Conservation (phyloP, 2,113 vertebrate species). For the Ascaphus truei region DNA sequence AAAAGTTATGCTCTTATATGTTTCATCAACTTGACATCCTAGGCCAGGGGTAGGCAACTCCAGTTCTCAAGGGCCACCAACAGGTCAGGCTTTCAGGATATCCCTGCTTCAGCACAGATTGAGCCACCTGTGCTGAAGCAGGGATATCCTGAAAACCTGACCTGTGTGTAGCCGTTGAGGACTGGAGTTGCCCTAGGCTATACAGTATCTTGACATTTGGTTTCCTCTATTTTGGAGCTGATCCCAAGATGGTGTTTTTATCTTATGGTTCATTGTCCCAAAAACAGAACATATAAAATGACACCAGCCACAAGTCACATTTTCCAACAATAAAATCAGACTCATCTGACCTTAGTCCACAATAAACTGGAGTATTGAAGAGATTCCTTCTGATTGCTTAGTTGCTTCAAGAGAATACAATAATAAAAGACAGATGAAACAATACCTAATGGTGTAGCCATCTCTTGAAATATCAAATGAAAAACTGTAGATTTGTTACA, state of each 20-base stretch:
- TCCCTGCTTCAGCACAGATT: too few species aligned
- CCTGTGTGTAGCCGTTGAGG: too few species aligned
- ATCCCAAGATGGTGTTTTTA: background rate
- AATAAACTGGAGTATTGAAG: background rate
- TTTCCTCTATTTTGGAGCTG: background rate
- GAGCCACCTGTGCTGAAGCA: too few species aligned
- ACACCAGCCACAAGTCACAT: background rate
- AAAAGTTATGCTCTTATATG: too few species aligned
- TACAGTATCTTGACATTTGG: background rate
- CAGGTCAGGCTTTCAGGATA: too few species aligned
- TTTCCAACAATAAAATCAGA: background rate
- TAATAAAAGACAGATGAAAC: slow-evolving; percentile 12
- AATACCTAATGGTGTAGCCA: background rate
- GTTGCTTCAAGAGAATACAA: background rate
- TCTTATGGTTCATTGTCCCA: background rate
- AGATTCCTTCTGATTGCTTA: background rate
- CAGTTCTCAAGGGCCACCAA: too few species aligned
- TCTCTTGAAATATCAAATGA: background rate
- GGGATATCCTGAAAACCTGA: too few species aligned
- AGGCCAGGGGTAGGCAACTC: too few species aligned
- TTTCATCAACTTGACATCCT: too few species aligned
- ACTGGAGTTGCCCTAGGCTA: too few species aligned
- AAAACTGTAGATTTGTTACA: too few species aligned
- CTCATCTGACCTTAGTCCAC: background rate
- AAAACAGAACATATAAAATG: background rate